A percentile compares a stretch with the other conserved stretches of the same genome.
Conservation (phyloP, 2,797 vertebrate species). For the Pseudopleuronectes americanus region DNA sequence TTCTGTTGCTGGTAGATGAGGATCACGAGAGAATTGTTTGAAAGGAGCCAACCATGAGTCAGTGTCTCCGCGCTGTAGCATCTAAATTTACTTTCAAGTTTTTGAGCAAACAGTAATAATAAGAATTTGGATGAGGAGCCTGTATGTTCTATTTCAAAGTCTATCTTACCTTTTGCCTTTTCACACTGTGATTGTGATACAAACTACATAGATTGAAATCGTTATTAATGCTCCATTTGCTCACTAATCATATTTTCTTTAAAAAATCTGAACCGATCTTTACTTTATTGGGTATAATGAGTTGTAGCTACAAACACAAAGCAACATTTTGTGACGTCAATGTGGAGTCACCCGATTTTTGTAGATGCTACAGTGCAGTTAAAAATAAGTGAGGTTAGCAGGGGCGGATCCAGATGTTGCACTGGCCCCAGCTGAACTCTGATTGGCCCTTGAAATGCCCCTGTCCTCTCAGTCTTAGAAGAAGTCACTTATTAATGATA, state of each 20-base stretch:
- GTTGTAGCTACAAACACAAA: too few relatives aligned
- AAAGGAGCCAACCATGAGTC: not conserved
- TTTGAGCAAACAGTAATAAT: not conserved
- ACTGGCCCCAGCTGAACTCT: too few relatives aligned
- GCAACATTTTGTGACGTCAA: too few relatives aligned
- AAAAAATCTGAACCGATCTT: conserved; percentile 32
- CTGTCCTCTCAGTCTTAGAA: too few relatives aligned
- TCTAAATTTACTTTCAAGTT: not conserved
- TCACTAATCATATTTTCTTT: conserved; percentile 33
- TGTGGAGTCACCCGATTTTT: too few relatives aligned
- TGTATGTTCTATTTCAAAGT: conserved; percentile 15
- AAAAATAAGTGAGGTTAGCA: too few relatives aligned
- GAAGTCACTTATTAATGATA: too few relatives aligned
- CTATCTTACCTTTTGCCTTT: not conserved
- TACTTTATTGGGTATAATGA: not conserved
- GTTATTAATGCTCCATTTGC: conserved; percentile 23
- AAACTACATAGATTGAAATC: not conserved
- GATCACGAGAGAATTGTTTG: not conserved
- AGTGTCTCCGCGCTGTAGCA: not conserved
- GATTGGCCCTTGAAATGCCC: too few relatives aligned
- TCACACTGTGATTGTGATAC: conserved; percentile 5
- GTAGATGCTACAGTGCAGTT: too few relatives aligned
- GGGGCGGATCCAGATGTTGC: too few relatives aligned
- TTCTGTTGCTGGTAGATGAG: not conserved
- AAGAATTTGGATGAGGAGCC: not conserved